A percentile compares a stretch with the other conserved stretches of the same genome.
These are phyloP conservation scores for Pterobdella sp. DNA, from an alignment of 2,888 invertebrate genomes.

Conservation along the genomic window DNA sequence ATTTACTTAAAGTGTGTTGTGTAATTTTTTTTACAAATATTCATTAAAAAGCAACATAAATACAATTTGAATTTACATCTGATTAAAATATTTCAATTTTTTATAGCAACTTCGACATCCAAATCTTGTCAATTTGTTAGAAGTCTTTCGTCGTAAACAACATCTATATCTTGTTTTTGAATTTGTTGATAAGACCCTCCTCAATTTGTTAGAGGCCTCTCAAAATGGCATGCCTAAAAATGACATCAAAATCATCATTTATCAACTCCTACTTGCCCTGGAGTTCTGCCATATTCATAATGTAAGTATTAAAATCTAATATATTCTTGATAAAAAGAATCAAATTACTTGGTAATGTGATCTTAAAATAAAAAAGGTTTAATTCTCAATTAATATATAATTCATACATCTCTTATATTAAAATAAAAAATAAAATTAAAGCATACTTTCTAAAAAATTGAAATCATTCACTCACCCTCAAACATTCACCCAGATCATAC, in stretches of 20 bases:
- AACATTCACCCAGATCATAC: conserved; percentile 58
- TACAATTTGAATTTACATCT: not conserved
- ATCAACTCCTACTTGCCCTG: conserved; percentile 63
- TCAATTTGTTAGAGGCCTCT: conserved; percentile 71
- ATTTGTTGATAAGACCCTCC: conserved; percentile 73
- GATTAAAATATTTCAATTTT: not conserved
- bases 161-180: conserved; percentile 81
- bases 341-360: too few species aligned
- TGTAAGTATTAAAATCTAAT: conserved; percentile 58
- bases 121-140: conserved; percentile 77
- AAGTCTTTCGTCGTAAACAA: conserved; percentile 74
- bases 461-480: not conserved
- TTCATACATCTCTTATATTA: too few species aligned
- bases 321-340: too few species aligned
- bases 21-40: not conserved
- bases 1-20: conserved; percentile 85
- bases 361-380: too few species aligned
- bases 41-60: not conserved
- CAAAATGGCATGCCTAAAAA: conserved; percentile 67
- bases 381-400: too few species aligned
- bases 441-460: not conserved
- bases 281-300: conserved; percentile 73
- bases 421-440: not conserved
- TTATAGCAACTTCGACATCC: conserved; percentile 76
- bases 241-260: conserved; percentile 66